These are phyloP conservation scores for Drosophila littoralis DNA, from an alignment of 1,140 invertebrate species.

Conservation along the genomic window DNA sequence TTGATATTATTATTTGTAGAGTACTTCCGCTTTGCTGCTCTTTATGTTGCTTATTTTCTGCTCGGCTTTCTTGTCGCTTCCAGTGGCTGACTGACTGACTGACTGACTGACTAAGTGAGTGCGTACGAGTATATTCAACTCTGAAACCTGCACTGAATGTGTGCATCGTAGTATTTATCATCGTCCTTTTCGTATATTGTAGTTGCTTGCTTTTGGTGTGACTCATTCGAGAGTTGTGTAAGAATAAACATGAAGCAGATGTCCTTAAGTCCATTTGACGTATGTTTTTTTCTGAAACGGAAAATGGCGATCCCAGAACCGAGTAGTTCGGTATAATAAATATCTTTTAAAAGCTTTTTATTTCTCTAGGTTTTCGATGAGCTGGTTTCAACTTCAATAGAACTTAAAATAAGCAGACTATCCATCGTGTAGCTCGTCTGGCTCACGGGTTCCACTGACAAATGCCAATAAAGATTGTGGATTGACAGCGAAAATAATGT, in stretches of 20 bases:
- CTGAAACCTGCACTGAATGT: not conserved
- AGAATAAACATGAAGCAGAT: constrained; percentile 39
- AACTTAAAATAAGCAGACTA: too few relatives aligned
- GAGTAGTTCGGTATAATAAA: too few relatives aligned
- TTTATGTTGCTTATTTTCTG: constrained; percentile 54
- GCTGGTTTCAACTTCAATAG: too few relatives aligned
- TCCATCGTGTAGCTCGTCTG: too few relatives aligned
- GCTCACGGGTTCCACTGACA: too few relatives aligned
- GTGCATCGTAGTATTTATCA: constrained; percentile 16
- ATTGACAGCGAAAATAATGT: too few relatives aligned
- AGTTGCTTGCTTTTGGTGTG: constrained; percentile 39
- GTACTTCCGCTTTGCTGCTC: constrained; percentile 58
- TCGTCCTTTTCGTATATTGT: constrained; percentile 18
- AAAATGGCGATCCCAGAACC: not conserved
- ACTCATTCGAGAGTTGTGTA: constrained; percentile 47
- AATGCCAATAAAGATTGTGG: too few relatives aligned
- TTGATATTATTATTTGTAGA: constrained; percentile 55
- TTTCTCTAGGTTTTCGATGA: too few relatives aligned
- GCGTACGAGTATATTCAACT: constrained; percentile 22
- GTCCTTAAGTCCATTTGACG: constrained; percentile 8
- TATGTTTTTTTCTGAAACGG: not conserved
- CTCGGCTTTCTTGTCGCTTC: constrained; percentile 14
- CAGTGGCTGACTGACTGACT: not conserved
- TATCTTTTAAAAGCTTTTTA: too few relatives aligned
- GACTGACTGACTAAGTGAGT: constrained; percentile 11